Conservation (phyloP, 2,113 vertebrate species). For the Cyanoderma ruficeps region DNA sequence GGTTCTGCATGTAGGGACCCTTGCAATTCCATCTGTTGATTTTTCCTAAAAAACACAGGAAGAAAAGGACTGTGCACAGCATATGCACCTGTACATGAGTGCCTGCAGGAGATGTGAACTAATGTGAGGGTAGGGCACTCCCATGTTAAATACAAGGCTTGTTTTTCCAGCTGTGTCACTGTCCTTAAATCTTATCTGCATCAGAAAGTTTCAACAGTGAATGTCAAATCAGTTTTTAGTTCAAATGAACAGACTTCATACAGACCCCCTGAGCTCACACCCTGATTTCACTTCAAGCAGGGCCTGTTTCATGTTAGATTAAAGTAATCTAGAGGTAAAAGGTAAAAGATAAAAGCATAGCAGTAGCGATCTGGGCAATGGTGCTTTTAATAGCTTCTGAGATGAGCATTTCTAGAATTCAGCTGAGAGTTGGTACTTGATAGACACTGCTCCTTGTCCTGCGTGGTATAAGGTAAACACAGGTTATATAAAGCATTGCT, state of each 20-base stretch:
- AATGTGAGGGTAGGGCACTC: neutral
- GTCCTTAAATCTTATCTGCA: slow-evolving; percentile 12
- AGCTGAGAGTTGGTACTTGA: neutral
- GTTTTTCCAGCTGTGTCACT: slow-evolving; percentile 24
- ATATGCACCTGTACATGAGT: neutral
- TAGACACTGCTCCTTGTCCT: neutral
- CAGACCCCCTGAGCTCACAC: neutral
- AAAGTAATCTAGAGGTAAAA: neutral
- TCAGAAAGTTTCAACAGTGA: neutral
- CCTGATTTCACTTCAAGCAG: neutral
- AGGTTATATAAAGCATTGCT: neutral
- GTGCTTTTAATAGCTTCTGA: neutral
- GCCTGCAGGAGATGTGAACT: neutral
- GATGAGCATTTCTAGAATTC: neutral
- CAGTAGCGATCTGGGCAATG: neutral
- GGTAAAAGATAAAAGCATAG: neutral
- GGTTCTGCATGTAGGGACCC: neutral
- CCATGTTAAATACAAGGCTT: neutral
- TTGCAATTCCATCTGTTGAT: neutral
- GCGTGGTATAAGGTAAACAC: neutral
- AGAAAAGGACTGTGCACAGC: neutral
- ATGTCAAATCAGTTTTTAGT: neutral
- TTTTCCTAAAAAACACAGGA: neutral
- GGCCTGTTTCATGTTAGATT: neutral
- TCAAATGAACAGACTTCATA: neutral